Evolutionary conservation across 2,113 vertebrate genomes (phyloP).

Genomic region (Oncorhynchus mykiss): DNA sequence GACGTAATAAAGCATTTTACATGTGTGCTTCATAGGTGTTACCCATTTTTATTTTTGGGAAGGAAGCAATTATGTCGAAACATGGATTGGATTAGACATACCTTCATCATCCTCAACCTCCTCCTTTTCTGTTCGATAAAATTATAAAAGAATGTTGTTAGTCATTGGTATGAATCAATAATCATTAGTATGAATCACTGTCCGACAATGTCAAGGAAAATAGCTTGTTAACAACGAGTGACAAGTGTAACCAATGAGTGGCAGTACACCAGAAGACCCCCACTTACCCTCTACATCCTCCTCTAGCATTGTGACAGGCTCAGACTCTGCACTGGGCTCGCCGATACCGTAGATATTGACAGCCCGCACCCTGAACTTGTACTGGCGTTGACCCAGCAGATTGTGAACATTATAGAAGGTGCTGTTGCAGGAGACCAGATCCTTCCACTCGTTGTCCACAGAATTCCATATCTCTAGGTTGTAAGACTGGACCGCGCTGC

Average conservation of each 20-base stretch:
- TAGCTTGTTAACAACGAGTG: neutral
- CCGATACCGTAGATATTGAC: conserved; percentile 91
- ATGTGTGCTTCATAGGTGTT: too few species aligned
- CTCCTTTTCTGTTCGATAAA: conserved; percentile 73
- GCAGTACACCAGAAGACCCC: neutral
- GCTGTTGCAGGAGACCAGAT: conserved; percentile 91
- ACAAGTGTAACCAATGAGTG: too few species aligned
- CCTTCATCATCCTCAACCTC: conserved; percentile 91
- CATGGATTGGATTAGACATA: conserved; percentile 59
- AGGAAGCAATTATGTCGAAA: neutral
- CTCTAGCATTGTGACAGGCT: conserved; percentile 82
- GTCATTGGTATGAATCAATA: too few species aligned
- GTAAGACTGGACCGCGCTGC: conserved; percentile 94
- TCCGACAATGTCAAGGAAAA: neutral
- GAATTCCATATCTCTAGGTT: conserved; percentile 93
- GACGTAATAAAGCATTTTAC: too few species aligned
- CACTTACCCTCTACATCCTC: conserved; percentile 83
- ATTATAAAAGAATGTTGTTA: neutral
- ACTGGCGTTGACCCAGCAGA: conserved; percentile 85
- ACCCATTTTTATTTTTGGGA: neutral
- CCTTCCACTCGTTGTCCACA: conserved; percentile 80
- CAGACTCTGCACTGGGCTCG: conserved; percentile 91
- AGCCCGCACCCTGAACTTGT: conserved; percentile 92
- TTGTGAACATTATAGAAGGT: conserved; percentile 89
- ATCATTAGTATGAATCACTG: neutral